Evolutionary conservation across 1,140 invertebrate species (phyloP), one percentile per base, ranked within the genome.

Genomic region (Drosophila ananassae): DNA sequence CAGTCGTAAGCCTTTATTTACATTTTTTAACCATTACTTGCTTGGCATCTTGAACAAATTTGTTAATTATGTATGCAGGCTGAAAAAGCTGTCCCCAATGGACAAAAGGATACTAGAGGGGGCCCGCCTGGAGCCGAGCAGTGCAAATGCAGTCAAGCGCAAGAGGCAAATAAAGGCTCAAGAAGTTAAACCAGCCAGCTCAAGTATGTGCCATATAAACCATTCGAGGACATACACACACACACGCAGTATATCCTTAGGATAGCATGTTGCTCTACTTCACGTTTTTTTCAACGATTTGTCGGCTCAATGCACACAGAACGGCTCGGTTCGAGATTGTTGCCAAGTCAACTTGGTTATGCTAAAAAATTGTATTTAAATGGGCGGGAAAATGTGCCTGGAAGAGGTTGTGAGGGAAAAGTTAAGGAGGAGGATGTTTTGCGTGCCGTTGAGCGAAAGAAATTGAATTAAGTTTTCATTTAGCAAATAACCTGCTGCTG

Each of bases 381-480:
- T 21, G n/a, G 13, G 41, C 34, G 7, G 21, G 13, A 30, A 4
- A n/a, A 9, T 60, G 25, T 28, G 25, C 6, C 25, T 28, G 25
- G 2, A 28, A 28, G 25, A 7, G 25, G 34, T n/a, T n/a, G 13
- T 21, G 32, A 32, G 13, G 47, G 17, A 24, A 34, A 12, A 46
- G 10, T 3, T 28, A 1, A 28, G 54, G 2, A 22, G 41, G 7
- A 28, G 32, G 30, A 9, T 41, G 48, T 12, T 32, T 64, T 51
- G 39, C 34, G 63, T 67, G 63, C 34, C 47, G 60, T 47, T 44
- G 47, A 64, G 60, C 60, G 59, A 60, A 61, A 44, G 21, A 68
- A 76, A 76, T 76, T 76, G 73, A 73, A 79, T 79, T 79, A 79
- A 58, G 68, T 68, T 76, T 76, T 76, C 63, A 76, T 76, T 76